Conservation (phyloP, 2,888 invertebrate genomes). For the Hydrotaea cyrtoneurina region DNA sequence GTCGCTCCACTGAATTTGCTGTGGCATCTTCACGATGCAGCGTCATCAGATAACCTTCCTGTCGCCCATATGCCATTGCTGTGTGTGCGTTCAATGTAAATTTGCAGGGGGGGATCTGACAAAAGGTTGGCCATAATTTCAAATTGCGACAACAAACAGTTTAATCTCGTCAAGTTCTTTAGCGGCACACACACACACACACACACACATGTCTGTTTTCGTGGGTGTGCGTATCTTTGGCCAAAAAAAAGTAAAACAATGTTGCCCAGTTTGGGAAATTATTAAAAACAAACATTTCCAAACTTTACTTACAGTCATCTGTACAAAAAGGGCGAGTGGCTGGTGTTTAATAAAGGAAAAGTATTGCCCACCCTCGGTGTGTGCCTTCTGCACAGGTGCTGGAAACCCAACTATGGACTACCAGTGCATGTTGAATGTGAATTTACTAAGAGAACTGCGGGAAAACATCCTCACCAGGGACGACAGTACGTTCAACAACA, state of each 20-base stretch:
- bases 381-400: not conserved
- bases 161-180: slow-evolving; percentile 33
- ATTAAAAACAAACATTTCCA: not conserved
- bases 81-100: not conserved
- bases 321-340: too few relatives aligned
- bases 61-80: not conserved
- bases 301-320: not conserved
- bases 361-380: not conserved
- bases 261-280: slow-evolving; percentile 1
- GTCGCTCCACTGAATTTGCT: not conserved
- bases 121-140: slow-evolving; percentile 26
- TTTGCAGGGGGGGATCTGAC: not conserved
- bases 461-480: not conserved
- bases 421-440: slow-evolving; percentile 20
- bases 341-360: not conserved
- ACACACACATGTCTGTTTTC: not conserved
- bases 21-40: not conserved
- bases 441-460: too few relatives aligned
- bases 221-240: not conserved
- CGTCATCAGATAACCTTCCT: not conserved
- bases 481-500: not conserved
- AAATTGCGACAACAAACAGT: slow-evolving; percentile 42
- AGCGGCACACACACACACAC: not conserved
- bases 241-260: not conserved
- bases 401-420: slow-evolving; percentile 11